phyloP scores from a whole-genome alignment of 2,113 vertebrate genomes.

The Mustela lutreola region DNA sequence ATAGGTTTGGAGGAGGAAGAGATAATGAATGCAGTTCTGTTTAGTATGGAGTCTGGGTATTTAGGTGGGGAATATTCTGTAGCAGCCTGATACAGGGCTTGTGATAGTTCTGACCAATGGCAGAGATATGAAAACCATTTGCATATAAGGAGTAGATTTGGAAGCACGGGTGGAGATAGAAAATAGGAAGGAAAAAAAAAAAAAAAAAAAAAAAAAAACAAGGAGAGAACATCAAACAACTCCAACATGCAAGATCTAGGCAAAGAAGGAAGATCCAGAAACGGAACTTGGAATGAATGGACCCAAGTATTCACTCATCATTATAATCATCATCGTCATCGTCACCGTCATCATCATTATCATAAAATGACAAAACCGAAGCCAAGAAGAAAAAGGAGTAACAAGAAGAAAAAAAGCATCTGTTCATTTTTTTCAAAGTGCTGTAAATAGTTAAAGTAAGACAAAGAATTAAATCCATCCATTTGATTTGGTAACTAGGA shows the following conservation, averaged over 20 bases:
- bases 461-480: neutral
- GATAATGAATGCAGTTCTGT: neutral
- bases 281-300: neutral
- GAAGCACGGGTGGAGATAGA: neutral
- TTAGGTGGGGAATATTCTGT: accelerated
- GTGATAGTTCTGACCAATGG: neutral
- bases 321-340: accelerated
- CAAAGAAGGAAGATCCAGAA: neutral
- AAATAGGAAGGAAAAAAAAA: neutral
- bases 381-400: neutral
- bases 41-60: neutral
- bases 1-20: neutral
- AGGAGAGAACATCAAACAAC: neutral
- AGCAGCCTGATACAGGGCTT: neutral
- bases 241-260: accelerated
- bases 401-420: neutral
- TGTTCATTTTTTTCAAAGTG: neutral
- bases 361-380: neutral
- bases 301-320: neutral
- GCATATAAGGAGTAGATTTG: too few relatives aligned
- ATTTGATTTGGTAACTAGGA: neutral
- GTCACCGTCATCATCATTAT: neutral
- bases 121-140: neutral
- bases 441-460: neutral
- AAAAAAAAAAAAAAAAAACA: neutral